Conservation (phyloP, 2,888 invertebrate genomes). For the Muschampia plurimacula region DNA sequence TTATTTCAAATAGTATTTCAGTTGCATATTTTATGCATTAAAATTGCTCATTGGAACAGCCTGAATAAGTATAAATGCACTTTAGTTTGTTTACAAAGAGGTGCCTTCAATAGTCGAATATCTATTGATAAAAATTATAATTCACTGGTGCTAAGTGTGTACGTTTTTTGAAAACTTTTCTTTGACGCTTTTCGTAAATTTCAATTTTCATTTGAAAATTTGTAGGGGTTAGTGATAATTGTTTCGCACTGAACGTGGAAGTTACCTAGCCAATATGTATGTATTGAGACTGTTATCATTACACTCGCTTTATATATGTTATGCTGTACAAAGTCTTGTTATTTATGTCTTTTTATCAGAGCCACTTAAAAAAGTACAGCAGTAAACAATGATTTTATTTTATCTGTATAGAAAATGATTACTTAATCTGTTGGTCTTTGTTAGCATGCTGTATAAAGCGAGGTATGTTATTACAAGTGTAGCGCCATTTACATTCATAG, state of each 20-base stretch:
- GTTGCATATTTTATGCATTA: background rate
- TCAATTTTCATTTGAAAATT: too few relatives aligned
- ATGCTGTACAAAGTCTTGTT: too few relatives aligned
- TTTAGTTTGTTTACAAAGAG: constrained; percentile 34
- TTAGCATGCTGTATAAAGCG: constrained; percentile 15
- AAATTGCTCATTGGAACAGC: background rate
- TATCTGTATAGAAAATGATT: background rate
- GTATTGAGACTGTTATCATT: constrained; percentile 57
- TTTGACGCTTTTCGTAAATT: too few relatives aligned
- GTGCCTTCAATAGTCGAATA: constrained; percentile 47
- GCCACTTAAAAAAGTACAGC: background rate
- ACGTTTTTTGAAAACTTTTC: constrained; percentile 20
- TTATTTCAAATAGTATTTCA: background rate
- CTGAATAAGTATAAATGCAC: background rate
- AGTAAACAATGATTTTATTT: background rate
- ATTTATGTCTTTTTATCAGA: too few relatives aligned
- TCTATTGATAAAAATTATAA: constrained; percentile 33
- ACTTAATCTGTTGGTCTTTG: background rate
- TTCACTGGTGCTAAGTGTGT: constrained; percentile 45
- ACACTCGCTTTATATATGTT: constrained; percentile 20
- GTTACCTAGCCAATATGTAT: constrained; percentile 70
- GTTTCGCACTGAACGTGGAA: background rate
- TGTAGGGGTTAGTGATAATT: too few relatives aligned
- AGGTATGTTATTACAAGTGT: constrained; percentile 20
- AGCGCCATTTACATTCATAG: constrained; percentile 16